Evolutionary conservation across 37 sponge, comb jelly and placozoan genomes (phyloP), one percentile per base, ranked within the genome.

Genomic region (Hexactinellida sp.): DNA sequence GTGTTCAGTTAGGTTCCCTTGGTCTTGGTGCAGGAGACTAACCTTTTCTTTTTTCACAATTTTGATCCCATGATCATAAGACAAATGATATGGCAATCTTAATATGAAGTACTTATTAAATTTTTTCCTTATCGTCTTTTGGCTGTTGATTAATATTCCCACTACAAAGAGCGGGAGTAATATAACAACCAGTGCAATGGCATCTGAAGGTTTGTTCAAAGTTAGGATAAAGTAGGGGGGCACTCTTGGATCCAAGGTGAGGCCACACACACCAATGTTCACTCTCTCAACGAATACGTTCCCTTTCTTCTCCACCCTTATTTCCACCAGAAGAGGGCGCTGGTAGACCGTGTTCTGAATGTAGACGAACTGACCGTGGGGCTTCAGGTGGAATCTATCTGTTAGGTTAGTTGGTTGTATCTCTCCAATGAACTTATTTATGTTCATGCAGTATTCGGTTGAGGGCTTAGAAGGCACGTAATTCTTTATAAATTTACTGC

Each of bases 361-460:
- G 76, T 63, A 63, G 5, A 63, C 34, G 76, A 63, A 63, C 13
- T n/a, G 21, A 21, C 76, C 76, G 3, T 25, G 28, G 3, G 76
- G 76, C 30, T 63, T 63, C 3, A 63, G 28, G 30, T 63, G 5
- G 13, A 21, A 63, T 21, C 3, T 63, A 63, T 63, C 34, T 63
- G 76, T 63, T 28, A 63, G 30, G 13, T 63, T 63, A 63, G 76
- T 63, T n/a, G 76, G 28, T n/a, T 63, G 76, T 25, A 63, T 63
- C 76, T 63, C 76, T 63, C 76, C 76, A 7, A 63, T 63, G 34
- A 63, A 63, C 76, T 63, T 63, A 63, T 63, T 63, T 63, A 63
- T 63, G 19, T 63, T 63, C 76, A 63, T 63, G 13, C 76, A 63
- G 34, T 25, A n/a, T 23, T 10, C 21, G 3, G 76, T 63, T 63